These are phyloP conservation scores for Ganaspis sp. DNA, from an alignment of 1,140 invertebrate genomes.

Conservation along the genomic window DNA sequence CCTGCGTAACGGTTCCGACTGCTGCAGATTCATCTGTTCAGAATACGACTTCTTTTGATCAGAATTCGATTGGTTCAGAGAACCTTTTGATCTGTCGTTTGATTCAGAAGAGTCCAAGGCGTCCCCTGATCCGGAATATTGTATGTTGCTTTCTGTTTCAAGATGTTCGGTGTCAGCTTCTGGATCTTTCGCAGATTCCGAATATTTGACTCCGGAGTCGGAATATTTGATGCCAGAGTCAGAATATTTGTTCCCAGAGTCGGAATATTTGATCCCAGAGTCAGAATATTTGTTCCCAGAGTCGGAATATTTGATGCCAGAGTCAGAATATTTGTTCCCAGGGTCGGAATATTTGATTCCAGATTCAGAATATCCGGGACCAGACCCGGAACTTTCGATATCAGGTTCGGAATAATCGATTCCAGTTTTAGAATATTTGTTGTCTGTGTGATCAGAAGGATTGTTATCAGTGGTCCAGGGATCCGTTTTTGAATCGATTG, in stretches of 20 bases:
- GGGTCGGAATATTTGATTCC: too few relatives aligned
- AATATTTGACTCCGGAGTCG: too few relatives aligned
- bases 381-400: too few relatives aligned
- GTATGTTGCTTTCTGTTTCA: neutral
- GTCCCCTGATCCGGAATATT: neutral
- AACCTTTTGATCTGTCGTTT: too few relatives aligned
- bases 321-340: neutral
- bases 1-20: conserved; percentile 55
- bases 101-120: too few relatives aligned
- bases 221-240: too few relatives aligned
- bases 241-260: neutral
- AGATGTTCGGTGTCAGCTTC: too few relatives aligned
- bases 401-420: neutral
- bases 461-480: conserved; percentile 37
- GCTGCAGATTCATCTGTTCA: conserved; percentile 33
- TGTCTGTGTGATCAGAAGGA: neutral
- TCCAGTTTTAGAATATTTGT: neutral
- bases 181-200: neutral
- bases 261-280: too few relatives aligned
- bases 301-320: too few relatives aligned
- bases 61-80: neutral
- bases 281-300: neutral
- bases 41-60: neutral
- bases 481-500: conserved; percentile 36
- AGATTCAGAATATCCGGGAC: neutral